These are phyloP conservation scores for Liopterus haemorrhoidalis DNA, from an alignment of 2,888 invertebrate species.

Conservation along the genomic window DNA sequence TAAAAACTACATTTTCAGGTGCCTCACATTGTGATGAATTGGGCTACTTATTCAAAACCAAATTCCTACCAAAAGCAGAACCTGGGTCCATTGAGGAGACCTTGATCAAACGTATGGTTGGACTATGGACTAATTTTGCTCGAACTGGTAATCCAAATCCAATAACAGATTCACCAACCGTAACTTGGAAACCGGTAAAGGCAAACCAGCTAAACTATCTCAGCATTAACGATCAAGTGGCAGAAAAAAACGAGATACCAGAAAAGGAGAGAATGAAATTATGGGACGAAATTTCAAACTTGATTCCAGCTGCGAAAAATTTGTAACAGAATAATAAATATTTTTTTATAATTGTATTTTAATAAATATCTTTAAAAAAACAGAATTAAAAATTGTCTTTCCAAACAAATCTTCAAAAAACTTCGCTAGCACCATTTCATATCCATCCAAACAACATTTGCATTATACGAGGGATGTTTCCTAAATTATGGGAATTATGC, in stretches of 20 bases:
- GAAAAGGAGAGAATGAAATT: slow-evolving; percentile 37
- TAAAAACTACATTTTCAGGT: slow-evolving; percentile 29
- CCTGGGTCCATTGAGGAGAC: slow-evolving; percentile 30
- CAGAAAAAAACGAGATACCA: slow-evolving; percentile 33
- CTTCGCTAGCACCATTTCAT: no score
- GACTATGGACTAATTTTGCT: slow-evolving; percentile 38
- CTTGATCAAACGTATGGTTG: slow-evolving; percentile 31
- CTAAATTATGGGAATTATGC: no score
- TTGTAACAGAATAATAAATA: slow-evolving; percentile 14
- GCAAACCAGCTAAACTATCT: slow-evolving; percentile 34
- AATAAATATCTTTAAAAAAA: not conserved
- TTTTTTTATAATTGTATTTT: slow-evolving; percentile 2
- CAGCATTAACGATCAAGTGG: no score
- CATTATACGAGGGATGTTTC: no score
- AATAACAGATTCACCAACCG: slow-evolving; percentile 21
- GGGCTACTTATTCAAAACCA: slow-evolving; percentile 35
- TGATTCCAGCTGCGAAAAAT: slow-evolving; percentile 19
- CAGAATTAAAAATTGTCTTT: no score
- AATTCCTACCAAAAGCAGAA: slow-evolving; percentile 25
- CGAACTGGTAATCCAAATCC: slow-evolving; percentile 35
- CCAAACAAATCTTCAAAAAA: no score
- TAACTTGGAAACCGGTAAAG: slow-evolving; percentile 36
- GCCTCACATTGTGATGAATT: slow-evolving; percentile 37
- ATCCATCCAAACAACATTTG: no score
- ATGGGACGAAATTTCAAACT: slow-evolving; percentile 35